Evolutionary conservation across 2,888 invertebrate species (phyloP).

Genomic region (Patella ulyssiponensis): DNA sequence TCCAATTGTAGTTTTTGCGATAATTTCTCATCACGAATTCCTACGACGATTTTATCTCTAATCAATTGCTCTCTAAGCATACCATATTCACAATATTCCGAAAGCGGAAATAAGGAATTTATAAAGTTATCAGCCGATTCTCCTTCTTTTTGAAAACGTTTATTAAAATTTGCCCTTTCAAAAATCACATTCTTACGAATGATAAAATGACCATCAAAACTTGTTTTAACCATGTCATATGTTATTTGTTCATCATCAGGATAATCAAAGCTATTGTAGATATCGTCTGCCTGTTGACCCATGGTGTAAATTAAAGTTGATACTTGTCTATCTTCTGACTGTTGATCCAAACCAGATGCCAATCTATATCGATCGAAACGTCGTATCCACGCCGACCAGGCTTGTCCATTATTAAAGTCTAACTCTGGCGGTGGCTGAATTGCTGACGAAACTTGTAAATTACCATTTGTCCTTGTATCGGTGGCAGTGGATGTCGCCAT

Average conservation of each 20-base stretch:
- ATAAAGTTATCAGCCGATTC: not conserved
- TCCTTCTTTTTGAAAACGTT: not conserved
- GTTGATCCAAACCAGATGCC: not conserved
- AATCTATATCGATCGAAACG: not conserved
- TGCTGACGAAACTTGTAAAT: not conserved
- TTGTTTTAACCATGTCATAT: not conserved
- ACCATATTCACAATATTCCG: conserved; percentile 6
- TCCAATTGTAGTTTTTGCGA: not conserved
- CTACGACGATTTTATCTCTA: not conserved
- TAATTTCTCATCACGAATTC: not conserved
- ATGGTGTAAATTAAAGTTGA: not conserved
- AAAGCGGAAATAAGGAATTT: not conserved
- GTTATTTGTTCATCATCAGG: not conserved
- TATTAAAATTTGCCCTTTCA: not conserved
- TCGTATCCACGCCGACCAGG: not conserved
- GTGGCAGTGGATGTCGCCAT: no score
- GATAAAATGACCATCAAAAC: not conserved
- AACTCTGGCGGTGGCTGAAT: not conserved
- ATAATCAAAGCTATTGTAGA: not conserved
- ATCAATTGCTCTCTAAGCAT: not conserved
- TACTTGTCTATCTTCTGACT: not conserved
- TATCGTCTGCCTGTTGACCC: not conserved
- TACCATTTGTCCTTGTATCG: no score
- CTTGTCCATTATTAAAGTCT: not conserved
- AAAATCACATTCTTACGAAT: not conserved